Base-by-base conservation (phyloP, 2,797 vertebrate genomes). In the Todus mexicanus region DNA sequence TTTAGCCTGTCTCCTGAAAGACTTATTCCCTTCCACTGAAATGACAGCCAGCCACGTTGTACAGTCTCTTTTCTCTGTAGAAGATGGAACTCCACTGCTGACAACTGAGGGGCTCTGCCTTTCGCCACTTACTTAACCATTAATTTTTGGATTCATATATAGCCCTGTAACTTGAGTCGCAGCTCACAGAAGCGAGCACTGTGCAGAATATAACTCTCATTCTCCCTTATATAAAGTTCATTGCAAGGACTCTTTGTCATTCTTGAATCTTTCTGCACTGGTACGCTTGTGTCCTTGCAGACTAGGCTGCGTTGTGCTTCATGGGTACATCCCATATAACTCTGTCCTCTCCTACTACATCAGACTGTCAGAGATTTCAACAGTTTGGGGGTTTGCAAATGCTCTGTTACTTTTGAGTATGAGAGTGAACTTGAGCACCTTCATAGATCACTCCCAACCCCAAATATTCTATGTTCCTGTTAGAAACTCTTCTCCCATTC, bases 1-100 rank as follows among this genome's bases (percentile, higher is more conserved):
- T 95, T 94, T 15, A 91, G 90, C 83, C 86, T 96, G 91, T 95
- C 95, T 96, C 89, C 73, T 96, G 94, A 79, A 96, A 95, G 91
- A 94, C 92, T 91, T 94, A 95, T 87, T 95, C 83, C 48, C 26
- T 92, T 95, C 68, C 45, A 35, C 87, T 68, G 83, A 91, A 88
- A 93, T 93, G 94, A 95, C 83, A 96, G 80, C n/a, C 77, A 91
- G 56, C 70, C 48, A 42, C 35, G 0, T 5, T 54, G 17, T 59
- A 19, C 21, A 61, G 75, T 77, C 51, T 79, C 50, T 88, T 83
- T 91, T 82, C 68, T 66, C 43, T 42, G 43, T 45, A 47, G 68
- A 84, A 88, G 66, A 37, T 77, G 29, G 91, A 87, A 76, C 40
- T 61, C 26, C 27, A 2, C 40, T 70, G 56, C 73, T 91, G 37